Base-by-base conservation (phyloP, 2,888 invertebrate species). In the Drepanosiphum platanoidis region DNA sequence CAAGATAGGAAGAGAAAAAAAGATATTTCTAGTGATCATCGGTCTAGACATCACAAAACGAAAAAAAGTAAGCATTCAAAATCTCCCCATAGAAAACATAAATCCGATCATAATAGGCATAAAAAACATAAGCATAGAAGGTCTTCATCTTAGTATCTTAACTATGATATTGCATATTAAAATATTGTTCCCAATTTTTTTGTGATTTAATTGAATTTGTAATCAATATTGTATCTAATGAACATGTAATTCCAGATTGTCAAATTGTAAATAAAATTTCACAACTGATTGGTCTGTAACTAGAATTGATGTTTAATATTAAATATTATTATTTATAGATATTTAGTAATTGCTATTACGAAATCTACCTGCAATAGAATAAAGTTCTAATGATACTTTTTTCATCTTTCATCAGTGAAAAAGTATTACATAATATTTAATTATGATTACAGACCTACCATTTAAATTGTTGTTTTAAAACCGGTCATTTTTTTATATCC, bases 31-130 rank as follows among this genome's bases (percentile, higher is more conserved):
- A 27, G 18, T 64, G 39, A 42, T 81, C 72, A 64, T 66, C 32
- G 30, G 18, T 70, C 68, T 68, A 83, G 66, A 36, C 77, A 84
- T n/a, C 68, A 84, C 58, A 84, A 84, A 84, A 68, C 77, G 0
- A 84, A 84, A 84, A 84, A 84, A 75, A 84, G 84, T n/a, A 84
- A 84, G 30, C 84, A 77, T 58, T 84, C 84, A 7, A 84, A 77
- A 58, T 84, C 84, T 5, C 84, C 84, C 3, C 84, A 84, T 39
- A 84, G 77, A n/a, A 84, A 84, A 84, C 68, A 84, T 77, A 84
- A 84, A 70, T 77, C 84, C 30, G 77, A 77, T 52, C 39, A 84
- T 58, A 84, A 32, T 3, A 77, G 15, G n/a, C 74, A 84, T 68
- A 84, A 70, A 84, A 84, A 68, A n/a, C 52, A 84, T 58, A 77